Conservation (phyloP, 1,140 invertebrate species). For the Sipha flava region DNA sequence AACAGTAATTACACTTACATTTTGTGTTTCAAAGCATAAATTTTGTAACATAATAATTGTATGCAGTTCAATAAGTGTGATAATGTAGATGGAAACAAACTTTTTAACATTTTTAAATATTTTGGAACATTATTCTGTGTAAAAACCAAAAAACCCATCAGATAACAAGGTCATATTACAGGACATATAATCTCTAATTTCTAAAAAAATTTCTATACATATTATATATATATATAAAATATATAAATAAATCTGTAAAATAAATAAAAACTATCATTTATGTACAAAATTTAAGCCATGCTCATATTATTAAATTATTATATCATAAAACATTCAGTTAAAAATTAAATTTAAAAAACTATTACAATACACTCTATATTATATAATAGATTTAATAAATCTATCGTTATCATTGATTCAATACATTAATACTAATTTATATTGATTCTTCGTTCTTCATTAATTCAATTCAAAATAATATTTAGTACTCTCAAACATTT, state of each 20-base stretch:
- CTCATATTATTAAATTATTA: background rate
- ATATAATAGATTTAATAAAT: background rate
- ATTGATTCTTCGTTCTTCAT: no score
- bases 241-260: constrained; percentile 19
- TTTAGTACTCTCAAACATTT: no score
- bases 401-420: no score
- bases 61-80: constrained; percentile 21
- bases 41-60: constrained; percentile 17
- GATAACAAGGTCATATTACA: background rate
- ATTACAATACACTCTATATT: constrained; percentile 8
- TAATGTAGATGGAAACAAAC: constrained; percentile 12
- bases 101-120: background rate
- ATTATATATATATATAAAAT: background rate
- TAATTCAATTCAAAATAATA: no score
- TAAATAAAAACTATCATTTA: constrained; percentile 20
- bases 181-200: background rate
- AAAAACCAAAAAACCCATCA: constrained; percentile 8
- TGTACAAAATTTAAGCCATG: background rate
- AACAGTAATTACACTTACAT: constrained; percentile 2
- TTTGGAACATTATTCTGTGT: background rate
- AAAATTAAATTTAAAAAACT: background rate
- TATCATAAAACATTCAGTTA: no score
- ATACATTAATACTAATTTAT: no score
- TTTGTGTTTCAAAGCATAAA: constrained; percentile 10
- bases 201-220: background rate